Evolutionary conservation across 2,797 vertebrate genomes (phyloP).

Genomic region (Falco berigora): DNA sequence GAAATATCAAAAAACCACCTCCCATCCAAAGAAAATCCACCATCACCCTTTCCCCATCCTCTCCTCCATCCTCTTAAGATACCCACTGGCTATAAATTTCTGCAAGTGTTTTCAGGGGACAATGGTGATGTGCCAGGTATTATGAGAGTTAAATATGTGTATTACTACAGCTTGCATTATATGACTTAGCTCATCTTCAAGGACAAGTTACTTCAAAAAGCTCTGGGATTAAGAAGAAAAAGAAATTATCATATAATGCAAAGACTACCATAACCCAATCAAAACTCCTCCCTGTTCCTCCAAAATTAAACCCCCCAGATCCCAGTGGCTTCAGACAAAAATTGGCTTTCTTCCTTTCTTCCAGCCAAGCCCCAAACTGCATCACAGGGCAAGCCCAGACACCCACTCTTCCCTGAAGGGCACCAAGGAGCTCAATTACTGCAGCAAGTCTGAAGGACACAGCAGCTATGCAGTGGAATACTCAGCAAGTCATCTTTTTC

Average conservation of each 20-base stretch:
- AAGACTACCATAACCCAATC: not conserved
- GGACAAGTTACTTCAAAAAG: not conserved
- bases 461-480: not conserved
- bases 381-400: not conserved
- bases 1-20: not conserved
- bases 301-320: not conserved
- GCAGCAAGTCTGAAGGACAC: not conserved
- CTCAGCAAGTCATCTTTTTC: not conserved
- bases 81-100: not conserved
- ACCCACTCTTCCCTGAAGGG: not conserved
- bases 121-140: not conserved
- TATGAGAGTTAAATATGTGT: not conserved
- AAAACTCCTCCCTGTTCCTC: not conserved
- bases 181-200: not conserved
- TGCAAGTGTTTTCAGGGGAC: not conserved
- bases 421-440: not conserved
- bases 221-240: not conserved
- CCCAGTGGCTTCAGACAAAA: not conserved
- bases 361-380: not conserved
- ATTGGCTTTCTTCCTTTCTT: not conserved
- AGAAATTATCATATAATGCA: not conserved
- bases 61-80: not conserved
- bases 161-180: not conserved
- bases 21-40: not conserved
- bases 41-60: not conserved